phyloP scores from a whole-genome alignment of 2,113 vertebrate species.

The Eulemur rufifrons region DNA sequence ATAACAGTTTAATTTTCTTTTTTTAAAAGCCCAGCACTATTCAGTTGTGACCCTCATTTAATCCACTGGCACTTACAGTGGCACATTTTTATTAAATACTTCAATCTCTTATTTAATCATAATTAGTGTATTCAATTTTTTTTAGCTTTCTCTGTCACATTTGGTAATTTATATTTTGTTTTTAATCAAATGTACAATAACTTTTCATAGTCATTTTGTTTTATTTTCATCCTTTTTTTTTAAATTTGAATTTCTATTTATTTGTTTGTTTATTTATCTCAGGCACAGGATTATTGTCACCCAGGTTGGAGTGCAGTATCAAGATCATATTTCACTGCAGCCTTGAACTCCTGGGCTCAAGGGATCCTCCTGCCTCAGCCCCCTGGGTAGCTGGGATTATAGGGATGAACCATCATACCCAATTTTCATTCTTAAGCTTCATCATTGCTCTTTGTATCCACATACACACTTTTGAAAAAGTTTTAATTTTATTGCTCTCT shows the following conservation, averaged over 20 bases:
- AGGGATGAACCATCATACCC: no score
- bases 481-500: not conserved
- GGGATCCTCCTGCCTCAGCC: no score
- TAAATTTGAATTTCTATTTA: no score
- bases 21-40: not conserved
- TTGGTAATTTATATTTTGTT: not conserved
- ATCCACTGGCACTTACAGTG: not conserved
- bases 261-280: no score
- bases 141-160: not conserved
- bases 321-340: no score
- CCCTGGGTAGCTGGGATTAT: no score
- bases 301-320: no score
- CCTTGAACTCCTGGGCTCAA: no score
- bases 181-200: not conserved
- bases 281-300: no score
- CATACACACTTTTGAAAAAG: not conserved
- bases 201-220: not conserved
- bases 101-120: not conserved
- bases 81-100: not conserved
- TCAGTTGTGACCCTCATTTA: not conserved
- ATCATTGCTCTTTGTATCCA: not conserved
- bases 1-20: not conserved
- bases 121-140: not conserved
- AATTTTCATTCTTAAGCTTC: not conserved
- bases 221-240: not conserved